Evolutionary conservation across 2,113 vertebrate genomes (phyloP), one percentile per base, ranked within the genome.

Genomic region (Perccottus glenii): DNA sequence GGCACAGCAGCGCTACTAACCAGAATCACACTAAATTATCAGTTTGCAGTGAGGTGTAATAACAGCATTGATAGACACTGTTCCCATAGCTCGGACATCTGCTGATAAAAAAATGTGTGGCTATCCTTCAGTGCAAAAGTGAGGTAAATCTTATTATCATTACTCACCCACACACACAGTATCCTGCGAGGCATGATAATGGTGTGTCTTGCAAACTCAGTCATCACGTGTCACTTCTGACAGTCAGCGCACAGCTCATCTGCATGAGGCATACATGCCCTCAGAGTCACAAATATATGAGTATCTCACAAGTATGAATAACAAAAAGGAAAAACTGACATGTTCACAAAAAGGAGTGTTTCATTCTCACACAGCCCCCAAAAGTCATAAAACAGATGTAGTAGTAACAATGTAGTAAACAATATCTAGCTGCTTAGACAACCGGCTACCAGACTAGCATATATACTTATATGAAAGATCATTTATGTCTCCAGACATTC

Each of bases 211-310:
- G 70, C 80, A 70, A 67, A 74, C 63, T 57, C 80, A 73, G 74
- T 73, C 82, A 80, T 85, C 82, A 66, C 61, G 45, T 71, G 85
- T 80, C 83, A 73, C 78, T 83, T 73, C 32, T 87, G 88, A 84
- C 88, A 87, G 77, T 44, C 81, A 4, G 9, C 5, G 65, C 79
- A 79, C 45, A 42, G 73, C 75, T 80, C 67, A 65, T 51, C 57
- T 44, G 70, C 55, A 53, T 9, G 11, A 19, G 36, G 6, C 50
- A 7, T 16, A 33, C 67, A 36, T 14, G 47, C 66, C 60, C 67
- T 27, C 61, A 46, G 63, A 11, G 48, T 68, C 67, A 69, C 64
- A 72, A 70, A 78, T 43, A 53, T 46, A 63, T 15, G 72, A 73
- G 65, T 70, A 73, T 73, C 79, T 64, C 59, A 46, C 11, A 63